Percentiles rank a stretch among this genome's conserved stretches.
Conservation (phyloP, 2,888 invertebrate genomes). For the Chromoteleia sp. region DNA sequence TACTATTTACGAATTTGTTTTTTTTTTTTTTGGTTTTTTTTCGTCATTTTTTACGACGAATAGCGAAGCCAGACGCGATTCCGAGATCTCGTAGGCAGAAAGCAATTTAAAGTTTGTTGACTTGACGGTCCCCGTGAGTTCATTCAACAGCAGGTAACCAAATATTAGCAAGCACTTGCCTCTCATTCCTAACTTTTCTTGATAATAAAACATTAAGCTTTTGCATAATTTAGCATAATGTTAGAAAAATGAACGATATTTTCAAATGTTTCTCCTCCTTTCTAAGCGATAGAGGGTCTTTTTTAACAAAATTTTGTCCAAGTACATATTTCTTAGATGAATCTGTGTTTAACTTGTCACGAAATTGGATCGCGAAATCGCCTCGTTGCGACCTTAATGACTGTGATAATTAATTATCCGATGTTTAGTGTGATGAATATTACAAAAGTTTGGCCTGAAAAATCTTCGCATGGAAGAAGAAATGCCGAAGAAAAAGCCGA, state of each 20-base stretch:
- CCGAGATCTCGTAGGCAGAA: slow-evolving; percentile 55
- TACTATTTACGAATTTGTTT: slow-evolving; percentile 34
- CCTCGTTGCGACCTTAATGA: slow-evolving; percentile 34
- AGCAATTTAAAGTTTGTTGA: slow-evolving; percentile 66
- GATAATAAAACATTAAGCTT: slow-evolving; percentile 19
- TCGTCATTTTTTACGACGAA: slow-evolving; percentile 39
- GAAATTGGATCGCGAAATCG: slow-evolving; percentile 13
- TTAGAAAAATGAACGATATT: neutral
- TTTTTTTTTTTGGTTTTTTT: no score
- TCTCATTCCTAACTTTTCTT: slow-evolving; percentile 14
- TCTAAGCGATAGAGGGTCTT: neutral
- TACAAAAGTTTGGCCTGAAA: slow-evolving; percentile 64
- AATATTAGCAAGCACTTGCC: slow-evolving; percentile 33
- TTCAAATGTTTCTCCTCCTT: neutral
- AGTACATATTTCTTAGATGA: neutral
- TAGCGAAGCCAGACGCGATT: slow-evolving; percentile 36
- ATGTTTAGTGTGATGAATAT: slow-evolving; percentile 48
- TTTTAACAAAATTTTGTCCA: slow-evolving; percentile 3
- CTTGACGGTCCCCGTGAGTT: slow-evolving; percentile 30
- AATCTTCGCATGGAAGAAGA: slow-evolving; percentile 54
- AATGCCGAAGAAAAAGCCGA: slow-evolving; percentile 56
- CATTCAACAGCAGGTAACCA: slow-evolving; percentile 47
- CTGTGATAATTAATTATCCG: slow-evolving; percentile 40
- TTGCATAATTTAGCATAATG: slow-evolving; percentile 13
- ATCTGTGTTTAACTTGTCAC: slow-evolving; percentile 15